Evolutionary conservation across 2,113 vertebrate genomes (phyloP).

Genomic region (Phylloscopus whistleri): DNA sequence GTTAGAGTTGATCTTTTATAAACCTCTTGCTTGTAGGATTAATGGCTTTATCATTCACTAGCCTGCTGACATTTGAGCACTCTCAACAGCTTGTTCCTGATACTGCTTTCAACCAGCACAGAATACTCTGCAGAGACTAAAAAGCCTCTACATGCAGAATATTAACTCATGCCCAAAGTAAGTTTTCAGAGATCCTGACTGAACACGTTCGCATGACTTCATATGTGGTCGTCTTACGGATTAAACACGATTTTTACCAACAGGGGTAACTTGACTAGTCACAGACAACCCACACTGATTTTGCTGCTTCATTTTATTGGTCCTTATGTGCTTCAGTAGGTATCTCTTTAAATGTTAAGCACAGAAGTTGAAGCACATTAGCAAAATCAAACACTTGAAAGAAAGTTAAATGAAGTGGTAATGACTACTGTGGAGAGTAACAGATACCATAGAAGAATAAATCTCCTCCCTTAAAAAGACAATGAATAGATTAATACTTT

Average conservation of each 20-base stretch:
- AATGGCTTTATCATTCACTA: neutral
- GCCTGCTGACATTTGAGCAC: neutral
- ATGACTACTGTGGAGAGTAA: neutral
- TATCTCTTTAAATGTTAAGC: neutral
- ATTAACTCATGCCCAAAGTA: neutral
- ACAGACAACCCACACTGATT: neutral
- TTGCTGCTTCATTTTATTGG: neutral
- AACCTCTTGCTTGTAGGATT: neutral
- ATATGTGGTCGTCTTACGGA: rapidly evolving
- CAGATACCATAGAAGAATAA: neutral
- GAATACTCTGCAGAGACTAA: neutral
- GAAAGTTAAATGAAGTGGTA: neutral
- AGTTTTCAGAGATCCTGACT: neutral
- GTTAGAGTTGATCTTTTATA: neutral
- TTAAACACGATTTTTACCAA: neutral
- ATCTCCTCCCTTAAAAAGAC: neutral
- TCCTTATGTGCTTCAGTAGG: neutral
- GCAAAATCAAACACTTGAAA: neutral
- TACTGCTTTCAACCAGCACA: neutral
- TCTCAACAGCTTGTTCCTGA: neutral
- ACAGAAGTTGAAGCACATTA: neutral
- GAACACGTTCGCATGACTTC: neutral
- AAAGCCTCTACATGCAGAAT: neutral
- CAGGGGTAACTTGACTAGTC: neutral
- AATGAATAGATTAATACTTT: neutral